Evolutionary conservation across 2,888 invertebrate genomes (phyloP).

Genomic region (Philereme vetulata): DNA sequence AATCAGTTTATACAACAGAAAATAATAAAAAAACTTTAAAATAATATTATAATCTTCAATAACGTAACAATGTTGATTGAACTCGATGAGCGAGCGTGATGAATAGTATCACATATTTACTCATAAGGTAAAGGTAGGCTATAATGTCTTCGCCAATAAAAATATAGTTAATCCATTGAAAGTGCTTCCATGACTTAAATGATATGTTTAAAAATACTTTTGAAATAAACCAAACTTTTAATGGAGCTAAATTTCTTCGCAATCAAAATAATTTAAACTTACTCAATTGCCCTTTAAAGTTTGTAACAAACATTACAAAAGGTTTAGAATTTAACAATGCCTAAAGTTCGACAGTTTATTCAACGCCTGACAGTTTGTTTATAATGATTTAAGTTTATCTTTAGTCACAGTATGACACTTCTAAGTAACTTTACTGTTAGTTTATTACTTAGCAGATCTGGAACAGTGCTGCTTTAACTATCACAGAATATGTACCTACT

Average conservation of each 20-base stretch:
- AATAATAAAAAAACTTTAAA: too few relatives aligned
- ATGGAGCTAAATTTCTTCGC: neutral
- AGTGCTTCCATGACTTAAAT: neutral
- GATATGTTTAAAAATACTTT: neutral
- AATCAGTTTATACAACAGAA: too few relatives aligned
- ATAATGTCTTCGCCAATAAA: too few relatives aligned
- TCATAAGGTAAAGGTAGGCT: too few relatives aligned
- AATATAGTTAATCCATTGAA: too few relatives aligned
- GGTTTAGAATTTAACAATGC: conserved; percentile 7
- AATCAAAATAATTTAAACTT: conserved; percentile 5
- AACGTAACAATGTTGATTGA: too few relatives aligned
- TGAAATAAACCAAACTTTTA: neutral
- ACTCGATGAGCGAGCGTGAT: too few relatives aligned
- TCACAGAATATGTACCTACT: too few relatives aligned
- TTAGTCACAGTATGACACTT: conserved; percentile 7
- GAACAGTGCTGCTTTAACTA: too few relatives aligned
- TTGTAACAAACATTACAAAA: conserved; percentile 4
- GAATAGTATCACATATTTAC: too few relatives aligned
- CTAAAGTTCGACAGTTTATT: neutral
- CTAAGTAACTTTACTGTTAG: neutral
- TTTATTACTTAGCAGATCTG: too few relatives aligned
- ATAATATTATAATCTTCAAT: too few relatives aligned
- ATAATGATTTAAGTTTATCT: conserved; percentile 7
- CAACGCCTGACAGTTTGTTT: conserved; percentile 3
- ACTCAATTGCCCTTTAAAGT: neutral